Evolutionary conservation across 2,113 vertebrate species (phyloP).

Genomic region (Seriola aureovittata): DNA sequence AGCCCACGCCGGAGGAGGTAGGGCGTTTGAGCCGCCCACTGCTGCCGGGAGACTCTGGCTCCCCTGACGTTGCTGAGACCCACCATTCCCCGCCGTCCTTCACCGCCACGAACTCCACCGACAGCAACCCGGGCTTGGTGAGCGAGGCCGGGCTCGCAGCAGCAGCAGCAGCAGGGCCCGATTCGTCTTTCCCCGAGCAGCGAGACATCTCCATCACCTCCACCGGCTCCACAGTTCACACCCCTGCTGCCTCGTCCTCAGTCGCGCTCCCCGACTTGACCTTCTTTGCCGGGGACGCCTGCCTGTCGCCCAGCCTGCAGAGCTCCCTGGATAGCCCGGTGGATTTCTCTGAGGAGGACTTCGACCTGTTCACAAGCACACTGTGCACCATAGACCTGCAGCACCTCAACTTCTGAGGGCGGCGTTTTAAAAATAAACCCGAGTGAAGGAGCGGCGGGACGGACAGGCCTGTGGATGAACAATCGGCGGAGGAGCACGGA

Average conservation of each 20-base stretch:
- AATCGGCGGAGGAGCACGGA: conserved; percentile 45
- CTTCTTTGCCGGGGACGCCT: conserved; percentile 88
- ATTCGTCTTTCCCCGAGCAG: conserved; percentile 78
- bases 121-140: conserved; percentile 68
- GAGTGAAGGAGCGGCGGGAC: neutral
- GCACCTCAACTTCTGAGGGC: conserved; percentile 87
- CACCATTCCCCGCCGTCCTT: conserved; percentile 62
- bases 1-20: conserved; percentile 78
- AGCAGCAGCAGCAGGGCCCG: conserved; percentile 62
- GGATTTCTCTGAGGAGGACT: conserved; percentile 93
- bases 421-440: neutral
- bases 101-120: conserved; percentile 68
- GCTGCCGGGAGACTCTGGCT: conserved; percentile 51
- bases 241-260: conserved; percentile 48
- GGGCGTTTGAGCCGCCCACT: conserved; percentile 58
- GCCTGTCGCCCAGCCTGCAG: conserved; percentile 86
- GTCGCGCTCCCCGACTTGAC: conserved; percentile 87
- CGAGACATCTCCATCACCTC: conserved; percentile 78
- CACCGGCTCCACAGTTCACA: conserved; percentile 35
- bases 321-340: conserved; percentile 90
- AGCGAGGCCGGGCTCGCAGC: conserved; percentile 42
- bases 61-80: conserved; percentile 32
- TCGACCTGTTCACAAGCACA: conserved; percentile 94
- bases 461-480: conserved; percentile 45
- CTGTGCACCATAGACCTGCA: conserved; percentile 93